Evolutionary conservation across 2,113 vertebrate genomes (phyloP).

Genomic region (Tamias sibiricus): DNA sequence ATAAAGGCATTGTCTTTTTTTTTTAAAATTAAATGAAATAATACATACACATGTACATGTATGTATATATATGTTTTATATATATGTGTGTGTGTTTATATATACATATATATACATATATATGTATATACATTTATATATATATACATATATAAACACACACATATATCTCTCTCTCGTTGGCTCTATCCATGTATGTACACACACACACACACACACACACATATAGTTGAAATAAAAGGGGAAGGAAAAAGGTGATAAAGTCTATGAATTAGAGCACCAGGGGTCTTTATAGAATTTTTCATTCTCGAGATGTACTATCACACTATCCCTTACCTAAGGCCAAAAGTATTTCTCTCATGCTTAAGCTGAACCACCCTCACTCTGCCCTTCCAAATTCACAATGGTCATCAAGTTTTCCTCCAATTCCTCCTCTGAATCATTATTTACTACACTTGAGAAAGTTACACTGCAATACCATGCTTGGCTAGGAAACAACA

Average conservation of each 20-base stretch:
- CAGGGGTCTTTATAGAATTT: background rate
- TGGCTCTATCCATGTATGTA: no score
- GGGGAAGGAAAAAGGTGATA: background rate
- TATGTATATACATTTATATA: no score
- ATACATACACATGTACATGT: background rate
- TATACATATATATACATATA: no score
- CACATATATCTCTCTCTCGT: background rate
- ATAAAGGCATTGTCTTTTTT: no score
- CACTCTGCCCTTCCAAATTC: background rate
- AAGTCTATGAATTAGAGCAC: background rate
- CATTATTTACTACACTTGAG: constrained; percentile 3
- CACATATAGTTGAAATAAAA: background rate
- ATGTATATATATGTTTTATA: no score
- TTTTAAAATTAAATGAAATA: no score
- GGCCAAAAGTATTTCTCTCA: background rate
- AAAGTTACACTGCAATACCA: background rate
- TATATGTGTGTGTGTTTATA: no score
- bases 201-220: no score
- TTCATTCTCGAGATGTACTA: background rate
- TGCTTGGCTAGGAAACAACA: background rate
- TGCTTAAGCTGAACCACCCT: background rate
- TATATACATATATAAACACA: no score
- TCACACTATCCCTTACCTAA: background rate
- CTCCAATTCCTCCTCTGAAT: background rate
- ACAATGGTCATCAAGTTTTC: background rate